Base-by-base conservation (phyloP, 2,113 vertebrate species). In the Marmota flaviventris region DNA sequence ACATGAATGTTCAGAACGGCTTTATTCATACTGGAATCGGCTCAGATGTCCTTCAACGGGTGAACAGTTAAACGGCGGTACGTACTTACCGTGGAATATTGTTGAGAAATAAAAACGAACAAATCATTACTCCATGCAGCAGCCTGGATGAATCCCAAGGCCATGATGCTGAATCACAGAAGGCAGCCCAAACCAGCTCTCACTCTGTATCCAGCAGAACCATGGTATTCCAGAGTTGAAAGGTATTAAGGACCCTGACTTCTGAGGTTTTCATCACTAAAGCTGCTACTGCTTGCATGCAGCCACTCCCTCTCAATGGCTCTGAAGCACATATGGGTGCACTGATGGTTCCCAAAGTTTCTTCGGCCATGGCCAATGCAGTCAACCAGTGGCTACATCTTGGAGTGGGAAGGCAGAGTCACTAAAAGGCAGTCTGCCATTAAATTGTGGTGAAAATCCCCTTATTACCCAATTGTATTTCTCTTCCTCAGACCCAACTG, bases 111-210 rank as follows among this genome's bases (percentile, higher is more conserved):
- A 83, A 81, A 72, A 87, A 67, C 61, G 16, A 58, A 76, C 17
- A n/a, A 96, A n/a, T 10, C 73, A 81, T 29, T 85, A 22, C 20
- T 83, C 63, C 69, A 91, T n/a, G 12, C 63, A 93, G 53, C 24
- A 42, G 65, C 11, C 51, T 95, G 16, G 42, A 72, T 81, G 37
- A 95, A 92, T 93, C 4, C 32, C 7, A 5, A 72, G 34, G 65
- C 45, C 75, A 91, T 69, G 51, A 56, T 34, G 22, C 7, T 73
- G 18, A 93, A 73, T 84, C 65, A 69, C 11, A 61, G 61, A 89
- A 97, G n/a, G 8, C 5, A 67, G 17, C 18, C 29, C n/a, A 96
- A 85, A 93, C 24, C 11, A 75, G 77, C 39, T 96, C 37, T 93
- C 67, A 89, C 51, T 89, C 61, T 29, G 34, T 72, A 61, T 51